Evolutionary conservation across 2,113 vertebrate species (phyloP).

Genomic region (Sciurus niger): DNA sequence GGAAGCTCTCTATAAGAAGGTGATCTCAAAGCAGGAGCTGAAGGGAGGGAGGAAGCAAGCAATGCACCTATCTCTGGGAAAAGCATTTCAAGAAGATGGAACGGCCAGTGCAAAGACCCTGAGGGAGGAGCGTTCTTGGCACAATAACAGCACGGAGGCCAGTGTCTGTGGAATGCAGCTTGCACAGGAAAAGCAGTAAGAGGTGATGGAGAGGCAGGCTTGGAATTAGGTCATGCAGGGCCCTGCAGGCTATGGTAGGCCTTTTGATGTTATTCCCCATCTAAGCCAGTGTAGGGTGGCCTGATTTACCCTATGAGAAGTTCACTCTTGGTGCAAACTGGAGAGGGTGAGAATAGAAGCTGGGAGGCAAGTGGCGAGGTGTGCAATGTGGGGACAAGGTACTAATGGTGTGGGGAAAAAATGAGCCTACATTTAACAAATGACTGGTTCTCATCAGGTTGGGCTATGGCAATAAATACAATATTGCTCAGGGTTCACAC

Average conservation of each 20-base stretch:
- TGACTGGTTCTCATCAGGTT: neutral
- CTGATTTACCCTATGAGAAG: neutral
- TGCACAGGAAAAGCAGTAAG: neutral
- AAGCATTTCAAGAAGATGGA: neutral
- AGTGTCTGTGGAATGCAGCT: neutral
- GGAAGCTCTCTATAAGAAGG: neutral
- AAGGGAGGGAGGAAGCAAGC: neutral
- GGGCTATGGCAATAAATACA: neutral
- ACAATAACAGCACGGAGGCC: neutral
- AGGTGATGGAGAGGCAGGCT: neutral
- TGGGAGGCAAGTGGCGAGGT: neutral
- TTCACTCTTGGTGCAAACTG: neutral
- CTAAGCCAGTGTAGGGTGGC: neutral
- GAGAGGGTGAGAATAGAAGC: neutral
- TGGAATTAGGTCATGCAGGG: constrained; percentile 10
- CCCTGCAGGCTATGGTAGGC: constrained; percentile 41
- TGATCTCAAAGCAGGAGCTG: neutral
- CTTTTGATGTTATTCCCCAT: constrained; percentile 44
- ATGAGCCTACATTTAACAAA: neutral
- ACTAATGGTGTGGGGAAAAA: neutral
- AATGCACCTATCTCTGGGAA: neutral
- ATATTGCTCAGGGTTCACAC: neutral
- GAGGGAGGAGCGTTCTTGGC: constrained; percentile 60
- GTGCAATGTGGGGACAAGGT: neutral
- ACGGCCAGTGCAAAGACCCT: constrained; percentile 87